Conservation (phyloP, 2,888 invertebrate species). For the Orthosia incerta region DNA sequence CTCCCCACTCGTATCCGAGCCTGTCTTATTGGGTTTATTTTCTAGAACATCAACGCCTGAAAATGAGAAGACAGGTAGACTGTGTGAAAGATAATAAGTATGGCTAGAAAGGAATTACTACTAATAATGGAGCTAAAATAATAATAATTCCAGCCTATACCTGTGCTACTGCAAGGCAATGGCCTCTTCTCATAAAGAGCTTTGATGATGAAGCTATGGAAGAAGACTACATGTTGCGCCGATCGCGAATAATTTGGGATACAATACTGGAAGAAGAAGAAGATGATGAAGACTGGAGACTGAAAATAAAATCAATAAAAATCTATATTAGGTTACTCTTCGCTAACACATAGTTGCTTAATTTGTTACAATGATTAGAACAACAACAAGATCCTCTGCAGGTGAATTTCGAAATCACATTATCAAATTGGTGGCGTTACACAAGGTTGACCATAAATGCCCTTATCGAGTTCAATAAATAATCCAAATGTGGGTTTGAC, state of each 20-base stretch:
- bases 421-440: constrained; percentile 29
- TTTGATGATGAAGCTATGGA: background rate
- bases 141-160: no score
- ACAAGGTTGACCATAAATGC: constrained; percentile 42
- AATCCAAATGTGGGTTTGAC: constrained; percentile 24
- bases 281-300: background rate
- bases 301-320: background rate
- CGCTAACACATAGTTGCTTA: background rate
- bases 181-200: no score
- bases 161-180: no score
- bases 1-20: no score
- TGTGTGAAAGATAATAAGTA: no score
- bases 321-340: background rate
- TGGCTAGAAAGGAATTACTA: no score
- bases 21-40: no score
- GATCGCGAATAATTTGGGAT: background rate
- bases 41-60: background rate
- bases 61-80: no score
- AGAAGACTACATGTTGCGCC: background rate
- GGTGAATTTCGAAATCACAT: constrained; percentile 26
- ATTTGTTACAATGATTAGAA: background rate
- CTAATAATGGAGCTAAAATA: no score
- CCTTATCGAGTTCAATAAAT: constrained; percentile 27
- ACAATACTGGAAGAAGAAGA: no score
- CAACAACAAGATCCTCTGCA: constrained; percentile 3